Conservation (phyloP, 2,113 vertebrate species). For the Anser brachyrhynchus region DNA sequence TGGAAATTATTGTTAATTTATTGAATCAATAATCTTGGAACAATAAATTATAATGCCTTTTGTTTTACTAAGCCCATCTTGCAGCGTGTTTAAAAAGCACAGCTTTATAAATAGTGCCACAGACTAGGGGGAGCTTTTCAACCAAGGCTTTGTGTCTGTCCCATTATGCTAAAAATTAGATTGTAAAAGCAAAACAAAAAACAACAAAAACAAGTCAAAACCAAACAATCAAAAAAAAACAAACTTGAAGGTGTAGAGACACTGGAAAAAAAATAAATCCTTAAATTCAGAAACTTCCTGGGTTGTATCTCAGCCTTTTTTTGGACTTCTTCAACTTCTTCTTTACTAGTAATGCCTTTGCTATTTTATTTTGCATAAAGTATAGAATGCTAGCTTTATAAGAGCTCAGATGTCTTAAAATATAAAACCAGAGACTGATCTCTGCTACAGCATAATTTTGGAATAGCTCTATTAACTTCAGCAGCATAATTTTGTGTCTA, state of each 20-base stretch:
- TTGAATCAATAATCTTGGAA: slow-evolving; percentile 78
- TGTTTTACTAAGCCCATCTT: slow-evolving; percentile 73
- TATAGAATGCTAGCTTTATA: not conserved
- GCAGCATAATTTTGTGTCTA: not conserved
- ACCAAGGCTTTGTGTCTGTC: slow-evolving; percentile 54
- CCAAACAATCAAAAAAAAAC: not conserved
- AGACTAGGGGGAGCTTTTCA: slow-evolving; percentile 40
- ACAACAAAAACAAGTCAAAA: not conserved
- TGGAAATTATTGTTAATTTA: slow-evolving; percentile 78
- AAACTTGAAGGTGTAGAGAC: slow-evolving; percentile 13
- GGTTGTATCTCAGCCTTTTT: not conserved
- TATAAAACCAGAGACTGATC: not conserved
- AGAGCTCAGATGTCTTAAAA: not conserved
- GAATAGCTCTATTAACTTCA: not conserved
- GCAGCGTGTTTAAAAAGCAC: slow-evolving; percentile 53
- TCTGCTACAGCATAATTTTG: not conserved
- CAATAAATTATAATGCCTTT: slow-evolving; percentile 77
- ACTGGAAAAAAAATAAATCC: not conserved
- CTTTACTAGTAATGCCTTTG: not conserved
- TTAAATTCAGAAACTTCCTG: not conserved
- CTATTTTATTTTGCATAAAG: not conserved
- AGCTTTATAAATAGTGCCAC: slow-evolving; percentile 72
- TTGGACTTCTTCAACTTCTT: not conserved
- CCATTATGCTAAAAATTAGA: slow-evolving; percentile 58
- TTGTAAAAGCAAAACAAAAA: slow-evolving; percentile 19